Conservation (phyloP, 2,888 invertebrate species). For the Microctonus hyperodae region DNA sequence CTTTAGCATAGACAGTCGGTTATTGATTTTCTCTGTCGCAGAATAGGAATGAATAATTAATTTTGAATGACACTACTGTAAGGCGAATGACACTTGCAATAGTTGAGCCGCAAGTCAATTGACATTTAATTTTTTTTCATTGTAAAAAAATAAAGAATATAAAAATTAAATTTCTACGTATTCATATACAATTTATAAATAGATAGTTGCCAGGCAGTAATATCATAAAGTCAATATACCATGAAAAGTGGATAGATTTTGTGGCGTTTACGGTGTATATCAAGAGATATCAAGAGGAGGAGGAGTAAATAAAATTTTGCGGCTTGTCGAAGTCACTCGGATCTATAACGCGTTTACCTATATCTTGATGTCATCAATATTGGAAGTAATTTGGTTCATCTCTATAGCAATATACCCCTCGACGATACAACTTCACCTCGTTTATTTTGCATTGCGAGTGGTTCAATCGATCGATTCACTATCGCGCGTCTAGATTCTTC, state of each 20-base stretch:
- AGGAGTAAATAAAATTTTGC: background rate
- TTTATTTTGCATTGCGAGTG: conserved; percentile 12
- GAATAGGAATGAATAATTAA: too few relatives aligned
- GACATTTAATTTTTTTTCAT: background rate
- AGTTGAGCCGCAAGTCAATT: background rate
- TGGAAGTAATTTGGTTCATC: conserved; percentile 22
- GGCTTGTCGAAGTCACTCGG: background rate
- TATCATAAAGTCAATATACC: background rate
- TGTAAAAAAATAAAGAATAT: background rate
- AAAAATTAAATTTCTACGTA: too few relatives aligned
- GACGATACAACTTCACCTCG: background rate
- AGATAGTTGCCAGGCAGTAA: too few relatives aligned
- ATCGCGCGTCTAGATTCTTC: conserved; percentile 8
- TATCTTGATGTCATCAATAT: conserved; percentile 16
- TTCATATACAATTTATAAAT: too few relatives aligned
- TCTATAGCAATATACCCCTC: background rate
- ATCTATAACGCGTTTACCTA: background rate
- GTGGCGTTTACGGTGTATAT: background rate
- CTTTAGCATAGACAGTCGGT: background rate
- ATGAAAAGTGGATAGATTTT: background rate
- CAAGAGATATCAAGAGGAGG: background rate
- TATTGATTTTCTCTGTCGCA: background rate
- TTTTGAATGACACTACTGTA: too few relatives aligned
- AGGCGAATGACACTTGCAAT: background rate
- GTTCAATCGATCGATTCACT: background rate